Conservation (phyloP, 2,113 vertebrate species). For the Phylloscopus trochiloides region DNA sequence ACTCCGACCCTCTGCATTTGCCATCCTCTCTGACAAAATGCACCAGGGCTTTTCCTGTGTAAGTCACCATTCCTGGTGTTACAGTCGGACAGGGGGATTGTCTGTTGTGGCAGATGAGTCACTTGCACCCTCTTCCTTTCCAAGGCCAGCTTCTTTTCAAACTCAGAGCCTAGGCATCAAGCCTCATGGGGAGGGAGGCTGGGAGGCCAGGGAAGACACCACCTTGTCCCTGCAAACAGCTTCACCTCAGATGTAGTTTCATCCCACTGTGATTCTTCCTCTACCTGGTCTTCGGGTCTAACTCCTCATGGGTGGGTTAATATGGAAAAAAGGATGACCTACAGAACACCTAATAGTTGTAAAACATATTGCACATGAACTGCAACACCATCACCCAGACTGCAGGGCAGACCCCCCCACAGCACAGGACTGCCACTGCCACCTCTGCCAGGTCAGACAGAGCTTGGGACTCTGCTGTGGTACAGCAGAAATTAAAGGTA, state of each 20-base stretch:
- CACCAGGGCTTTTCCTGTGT: not conserved
- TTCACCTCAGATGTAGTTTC: not conserved
- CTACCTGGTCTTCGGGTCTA: fast-evolving
- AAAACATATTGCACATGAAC: not conserved
- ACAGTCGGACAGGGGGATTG: fast-evolving
- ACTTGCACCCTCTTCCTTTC: not conserved
- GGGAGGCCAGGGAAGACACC: not conserved
- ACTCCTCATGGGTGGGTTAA: not conserved
- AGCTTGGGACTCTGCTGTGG: not conserved
- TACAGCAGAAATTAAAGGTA: not conserved
- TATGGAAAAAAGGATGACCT: not conserved
- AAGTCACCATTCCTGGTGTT: not conserved
- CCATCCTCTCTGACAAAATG: not conserved
- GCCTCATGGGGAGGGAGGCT: not conserved
- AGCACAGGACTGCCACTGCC: not conserved
- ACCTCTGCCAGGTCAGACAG: not conserved
- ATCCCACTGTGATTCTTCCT: not conserved
- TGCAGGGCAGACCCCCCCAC: not conserved
- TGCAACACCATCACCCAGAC: not conserved
- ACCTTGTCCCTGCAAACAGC: not conserved
- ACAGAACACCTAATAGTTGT: not conserved
- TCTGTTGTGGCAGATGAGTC: fast-evolving
- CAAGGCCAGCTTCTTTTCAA: not conserved
- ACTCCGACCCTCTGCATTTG: not conserved
- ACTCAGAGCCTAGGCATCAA: not conserved